Base-by-base conservation (phyloP, 2,888 invertebrate species). In the Synanthedon andrenaeformis region DNA sequence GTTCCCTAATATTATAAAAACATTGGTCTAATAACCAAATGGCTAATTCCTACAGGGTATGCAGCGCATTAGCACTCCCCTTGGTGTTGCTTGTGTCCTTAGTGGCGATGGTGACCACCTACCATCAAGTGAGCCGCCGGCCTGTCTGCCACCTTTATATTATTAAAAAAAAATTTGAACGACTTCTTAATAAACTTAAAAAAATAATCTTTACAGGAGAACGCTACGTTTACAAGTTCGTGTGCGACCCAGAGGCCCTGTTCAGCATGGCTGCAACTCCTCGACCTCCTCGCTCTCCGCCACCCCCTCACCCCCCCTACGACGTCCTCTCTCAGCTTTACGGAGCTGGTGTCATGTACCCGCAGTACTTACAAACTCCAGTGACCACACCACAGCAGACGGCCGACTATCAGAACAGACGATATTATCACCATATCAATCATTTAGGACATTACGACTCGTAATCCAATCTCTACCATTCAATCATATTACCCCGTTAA, bases 181-280 rank as follows among this genome's bases (percentile, higher is more conserved):
- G n/a, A n/a, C n/a, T n/a, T n/a, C n/a, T n/a, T n/a, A n/a, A n/a
- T n/a, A n/a, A n/a, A n/a, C n/a, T n/a, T n/a, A n/a, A n/a, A n/a
- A n/a, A n/a, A n/a, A n/a, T n/a, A n/a, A n/a, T n/a, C n/a, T n/a
- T 10, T 35, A 19, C 79, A 92, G 96, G 98, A 0, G 97, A 98
- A 74, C 91, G 97, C 66, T 98, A 98, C 84, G 97, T 98, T 11
- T 98, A 98, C 88, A 96, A 97, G 74, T 98, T 98, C 76, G 97
- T 98, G 1, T 98, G 97, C 79, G 97, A 97, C 78, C 97, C 97
- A 0, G 95, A 96, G 60, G 95, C 95, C 0, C 82, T 96, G 3
- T 95, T 96, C 85, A 94, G 92, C 68, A 94, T 95, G 93, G 93
- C 94, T 8, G 92, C 77, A 0, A 61, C 72, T 0, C 59, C 70